Conservation (phyloP, 23 tunicate species). For the Ciona savignyi region DNA sequence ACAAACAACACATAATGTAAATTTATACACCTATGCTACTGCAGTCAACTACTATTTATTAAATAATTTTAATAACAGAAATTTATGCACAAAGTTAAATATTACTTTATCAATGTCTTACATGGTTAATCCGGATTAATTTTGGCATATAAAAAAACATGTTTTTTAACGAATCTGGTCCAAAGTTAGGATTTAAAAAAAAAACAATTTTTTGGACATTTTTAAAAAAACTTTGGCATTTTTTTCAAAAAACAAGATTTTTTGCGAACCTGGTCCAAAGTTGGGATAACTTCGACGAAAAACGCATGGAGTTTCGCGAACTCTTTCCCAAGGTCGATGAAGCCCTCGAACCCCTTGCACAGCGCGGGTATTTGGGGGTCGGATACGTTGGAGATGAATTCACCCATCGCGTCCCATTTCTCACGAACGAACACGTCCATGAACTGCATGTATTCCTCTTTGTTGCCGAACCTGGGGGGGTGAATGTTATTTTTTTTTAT, state of each 20-base stretch:
- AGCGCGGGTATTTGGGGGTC: slow-evolving; percentile 38
- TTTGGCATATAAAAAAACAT: too few species aligned
- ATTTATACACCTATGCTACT: too few species aligned
- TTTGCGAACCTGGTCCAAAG: slow-evolving; percentile 43
- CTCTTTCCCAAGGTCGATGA: slow-evolving; percentile 90
- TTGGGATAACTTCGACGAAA: slow-evolving; percentile 54
- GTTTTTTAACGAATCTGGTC: too few species aligned
- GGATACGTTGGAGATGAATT: slow-evolving; percentile 70
- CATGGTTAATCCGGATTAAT: too few species aligned
- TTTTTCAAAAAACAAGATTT: neutral
- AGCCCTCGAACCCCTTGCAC: slow-evolving; percentile 84
- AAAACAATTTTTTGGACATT: too few species aligned
- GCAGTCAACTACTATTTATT: too few species aligned
- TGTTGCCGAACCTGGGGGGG: slow-evolving; percentile 46
- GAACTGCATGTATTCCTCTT: slow-evolving; percentile 96
- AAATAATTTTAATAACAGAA: too few species aligned
- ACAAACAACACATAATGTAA: too few species aligned
- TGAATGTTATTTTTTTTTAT: neutral
- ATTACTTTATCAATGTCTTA: too few species aligned
- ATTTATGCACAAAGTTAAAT: too few species aligned
- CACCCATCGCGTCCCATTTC: slow-evolving; percentile 94
- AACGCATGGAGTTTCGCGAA: slow-evolving; percentile 92
- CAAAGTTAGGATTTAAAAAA: too few species aligned
- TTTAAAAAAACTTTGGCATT: neutral
- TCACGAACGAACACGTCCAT: slow-evolving; percentile 87